These are phyloP conservation scores for Syngnathus scovelli DNA, from an alignment of 2,113 vertebrate genomes.

Conservation along the genomic window DNA sequence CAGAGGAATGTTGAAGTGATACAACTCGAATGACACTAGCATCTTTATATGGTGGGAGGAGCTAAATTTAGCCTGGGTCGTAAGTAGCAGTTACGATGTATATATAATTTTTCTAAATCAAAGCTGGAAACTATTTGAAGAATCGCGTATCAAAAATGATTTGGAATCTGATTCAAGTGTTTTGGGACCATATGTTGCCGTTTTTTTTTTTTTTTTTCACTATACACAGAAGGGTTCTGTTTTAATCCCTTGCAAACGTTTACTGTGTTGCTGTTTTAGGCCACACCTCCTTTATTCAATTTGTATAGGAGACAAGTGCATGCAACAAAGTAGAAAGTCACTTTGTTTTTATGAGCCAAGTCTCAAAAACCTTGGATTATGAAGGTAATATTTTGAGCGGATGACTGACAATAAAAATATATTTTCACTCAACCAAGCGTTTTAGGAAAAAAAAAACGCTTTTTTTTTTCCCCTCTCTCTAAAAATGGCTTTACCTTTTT, in stretches of 20 bases:
- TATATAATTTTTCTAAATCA: no score
- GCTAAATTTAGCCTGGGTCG: no score
- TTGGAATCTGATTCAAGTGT: no score
- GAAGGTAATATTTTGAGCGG: not conserved
- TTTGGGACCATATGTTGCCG: no score
- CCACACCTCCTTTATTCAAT: not conserved
- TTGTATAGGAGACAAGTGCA: not conserved
- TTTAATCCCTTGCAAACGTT: not conserved
- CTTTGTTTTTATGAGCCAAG: not conserved
- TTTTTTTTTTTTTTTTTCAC: no score
- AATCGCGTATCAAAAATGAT: no score
- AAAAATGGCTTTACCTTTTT: not conserved
- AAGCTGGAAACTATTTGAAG: no score
- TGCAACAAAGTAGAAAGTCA: not conserved
- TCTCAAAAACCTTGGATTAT: not conserved
- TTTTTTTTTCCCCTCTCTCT: not conserved
- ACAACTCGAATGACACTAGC: no score
- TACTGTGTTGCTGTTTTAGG: not conserved
- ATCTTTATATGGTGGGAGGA: no score
- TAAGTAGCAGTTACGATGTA: no score
- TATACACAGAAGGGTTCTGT: not conserved
- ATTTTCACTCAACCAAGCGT: not conserved
- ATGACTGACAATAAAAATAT: not conserved
- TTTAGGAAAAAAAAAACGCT: not conserved
- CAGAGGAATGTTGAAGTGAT: no score